Percentiles rank a stretch among this genome's conserved stretches.
Conservation (phyloP, 2,888 invertebrate genomes). For the Dermolepida albohirtum region DNA sequence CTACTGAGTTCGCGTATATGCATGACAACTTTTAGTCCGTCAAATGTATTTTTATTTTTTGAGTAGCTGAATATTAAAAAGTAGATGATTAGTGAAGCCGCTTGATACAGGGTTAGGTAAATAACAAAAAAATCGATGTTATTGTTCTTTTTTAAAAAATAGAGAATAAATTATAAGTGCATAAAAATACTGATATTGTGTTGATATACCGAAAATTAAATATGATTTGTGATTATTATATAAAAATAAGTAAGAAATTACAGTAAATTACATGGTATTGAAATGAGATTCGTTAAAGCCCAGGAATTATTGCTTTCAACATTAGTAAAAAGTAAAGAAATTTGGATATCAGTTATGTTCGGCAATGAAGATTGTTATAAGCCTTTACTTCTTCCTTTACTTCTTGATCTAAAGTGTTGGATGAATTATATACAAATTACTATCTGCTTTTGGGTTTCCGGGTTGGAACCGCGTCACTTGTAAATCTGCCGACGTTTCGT, state of each 20-base stretch:
- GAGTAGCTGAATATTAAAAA: background rate
- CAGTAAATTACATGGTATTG: slow-evolving; percentile 20
- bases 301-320: background rate
- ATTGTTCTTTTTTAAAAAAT: slow-evolving; percentile 19
- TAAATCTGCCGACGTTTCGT: too few relatives aligned
- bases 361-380: slow-evolving; percentile 70
- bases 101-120: too few relatives aligned
- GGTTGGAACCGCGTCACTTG: too few relatives aligned
- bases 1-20: background rate
- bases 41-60: slow-evolving; percentile 8
- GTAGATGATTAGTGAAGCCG: too few relatives aligned
- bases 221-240: background rate
- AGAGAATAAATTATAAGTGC: slow-evolving; percentile 4
- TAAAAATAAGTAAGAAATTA: slow-evolving; percentile 31
- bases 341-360: slow-evolving; percentile 45
- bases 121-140: slow-evolving; percentile 49
- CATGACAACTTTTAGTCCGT: slow-evolving; percentile 16
- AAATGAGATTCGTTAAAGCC: slow-evolving; percentile 14
- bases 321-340: background rate
- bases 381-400: slow-evolving; percentile 85
- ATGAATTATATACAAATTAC: too few relatives aligned
- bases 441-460: too few relatives aligned
- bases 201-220: slow-evolving; percentile 10
- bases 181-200: slow-evolving; percentile 8
- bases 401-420: too few relatives aligned